Conservation (phyloP, 1,140 invertebrate species). For the Ostrea edulis region DNA sequence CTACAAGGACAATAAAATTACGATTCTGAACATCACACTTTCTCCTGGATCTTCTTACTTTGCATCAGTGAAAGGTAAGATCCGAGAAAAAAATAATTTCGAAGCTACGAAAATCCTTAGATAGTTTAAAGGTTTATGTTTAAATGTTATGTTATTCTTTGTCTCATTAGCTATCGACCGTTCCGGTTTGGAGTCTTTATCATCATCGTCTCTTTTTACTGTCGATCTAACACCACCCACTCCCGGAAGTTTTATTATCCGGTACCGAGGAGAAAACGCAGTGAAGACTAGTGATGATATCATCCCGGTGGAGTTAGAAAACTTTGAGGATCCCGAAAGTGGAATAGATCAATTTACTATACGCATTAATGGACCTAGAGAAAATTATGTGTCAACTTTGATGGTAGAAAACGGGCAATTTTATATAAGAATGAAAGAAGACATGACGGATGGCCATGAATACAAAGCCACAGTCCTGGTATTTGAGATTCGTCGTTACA, state of each 20-base stretch:
- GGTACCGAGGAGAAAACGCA: background rate
- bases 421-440: background rate
- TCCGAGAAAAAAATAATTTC: background rate
- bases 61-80: background rate
- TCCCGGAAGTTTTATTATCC: background rate
- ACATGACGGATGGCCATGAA: background rate
- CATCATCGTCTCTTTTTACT: background rate
- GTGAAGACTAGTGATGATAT: background rate
- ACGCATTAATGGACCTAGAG: background rate
- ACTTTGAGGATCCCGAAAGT: slow-evolving; percentile 17
- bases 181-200: background rate
- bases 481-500: background rate
- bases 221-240: background rate
- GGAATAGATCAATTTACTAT: background rate
- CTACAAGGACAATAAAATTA: background rate
- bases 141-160: background rate
- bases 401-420: background rate
- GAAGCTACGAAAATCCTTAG: background rate
- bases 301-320: background rate
- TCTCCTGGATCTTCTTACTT: background rate
- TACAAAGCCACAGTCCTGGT: background rate
- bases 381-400: background rate
- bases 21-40: background rate
- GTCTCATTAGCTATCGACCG: background rate
- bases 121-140: background rate